These are phyloP conservation scores for Tenthredo amoena DNA, from an alignment of 2,888 invertebrate species.

Conservation along the genomic window DNA sequence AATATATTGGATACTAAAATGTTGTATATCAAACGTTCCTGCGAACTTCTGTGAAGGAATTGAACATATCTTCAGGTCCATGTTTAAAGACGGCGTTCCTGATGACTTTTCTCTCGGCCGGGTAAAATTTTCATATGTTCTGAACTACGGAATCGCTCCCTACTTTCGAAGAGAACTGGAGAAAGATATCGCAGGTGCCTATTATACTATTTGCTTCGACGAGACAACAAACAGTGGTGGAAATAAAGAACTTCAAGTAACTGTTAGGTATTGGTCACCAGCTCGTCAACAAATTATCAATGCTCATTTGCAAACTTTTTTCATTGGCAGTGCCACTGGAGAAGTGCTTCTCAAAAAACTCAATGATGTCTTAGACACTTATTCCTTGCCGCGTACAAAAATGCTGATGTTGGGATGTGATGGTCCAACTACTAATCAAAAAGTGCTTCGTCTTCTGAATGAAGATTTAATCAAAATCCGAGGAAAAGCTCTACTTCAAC, in stretches of 20 bases:
- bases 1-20: constrained; percentile 37
- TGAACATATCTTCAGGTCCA: constrained; percentile 22
- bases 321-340: constrained; percentile 17
- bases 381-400: constrained; percentile 22
- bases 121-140: constrained; percentile 14
- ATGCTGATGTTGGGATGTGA: constrained; percentile 27
- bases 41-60: constrained; percentile 36
- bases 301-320: constrained; percentile 41
- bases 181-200: constrained; percentile 25
- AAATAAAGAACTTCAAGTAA: constrained; percentile 23
- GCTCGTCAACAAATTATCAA: constrained; percentile 23
- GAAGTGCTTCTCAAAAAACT: constrained; percentile 11
- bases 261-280: constrained; percentile 36
- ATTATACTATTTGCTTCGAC: constrained; percentile 21
- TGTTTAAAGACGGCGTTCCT: constrained; percentile 30
- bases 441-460: constrained; percentile 37
- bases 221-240: constrained; percentile 21
- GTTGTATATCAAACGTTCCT: constrained; percentile 27
- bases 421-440: constrained; percentile 25
- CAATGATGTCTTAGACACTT: neutral
- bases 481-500: neutral
- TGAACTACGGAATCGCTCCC: constrained; percentile 35
- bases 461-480: constrained; percentile 9
- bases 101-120: constrained; percentile 26
- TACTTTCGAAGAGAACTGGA: constrained; percentile 26